Percentiles rank a stretch among this genome's conserved stretches.
Evolutionary conservation across 2,888 invertebrate genomes (phyloP).

Genomic region (Acrobasis repandana): DNA sequence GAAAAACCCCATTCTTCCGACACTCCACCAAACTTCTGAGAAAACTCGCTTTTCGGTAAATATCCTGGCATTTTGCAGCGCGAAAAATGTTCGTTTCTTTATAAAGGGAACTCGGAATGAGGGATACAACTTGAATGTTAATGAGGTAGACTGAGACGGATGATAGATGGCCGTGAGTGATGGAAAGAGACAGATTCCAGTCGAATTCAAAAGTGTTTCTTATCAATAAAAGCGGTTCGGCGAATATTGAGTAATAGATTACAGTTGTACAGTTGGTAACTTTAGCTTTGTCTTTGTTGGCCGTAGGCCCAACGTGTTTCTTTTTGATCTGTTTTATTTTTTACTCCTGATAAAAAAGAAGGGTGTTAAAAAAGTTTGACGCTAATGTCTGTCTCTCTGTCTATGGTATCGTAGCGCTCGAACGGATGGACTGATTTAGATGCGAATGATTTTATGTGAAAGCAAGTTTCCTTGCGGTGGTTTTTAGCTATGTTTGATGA

Average conservation of each 20-base stretch:
- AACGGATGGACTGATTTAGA: too few species aligned
- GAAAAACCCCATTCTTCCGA: not conserved
- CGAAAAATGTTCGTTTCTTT: conserved; percentile 31
- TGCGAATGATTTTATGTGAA: too few species aligned
- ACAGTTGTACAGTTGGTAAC: not conserved
- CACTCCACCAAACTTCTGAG: not conserved
- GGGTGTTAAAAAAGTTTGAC: too few species aligned
- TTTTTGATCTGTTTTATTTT: not conserved
- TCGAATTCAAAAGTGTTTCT: conserved; percentile 28
- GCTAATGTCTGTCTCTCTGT: too few species aligned
- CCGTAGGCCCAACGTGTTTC: not conserved
- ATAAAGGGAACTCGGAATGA: conserved; percentile 27
- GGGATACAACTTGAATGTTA: conserved; percentile 33
- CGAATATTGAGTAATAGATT: conserved; percentile 6
- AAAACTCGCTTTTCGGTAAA: conserved; percentile 17
- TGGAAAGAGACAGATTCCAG: conserved; percentile 10
- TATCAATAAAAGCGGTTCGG: conserved; percentile 25
- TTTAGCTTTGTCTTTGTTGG: not conserved
- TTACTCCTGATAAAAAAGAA: too few species aligned
- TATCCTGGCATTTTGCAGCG: conserved; percentile 23
- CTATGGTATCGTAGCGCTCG: too few species aligned
- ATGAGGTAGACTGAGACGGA: conserved; percentile 28
- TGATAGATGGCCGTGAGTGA: conserved; percentile 1
- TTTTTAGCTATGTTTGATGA: too few species aligned
- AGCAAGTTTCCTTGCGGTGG: too few species aligned